Conservation (phyloP, 2,888 invertebrate genomes). For the Pocota personata region DNA sequence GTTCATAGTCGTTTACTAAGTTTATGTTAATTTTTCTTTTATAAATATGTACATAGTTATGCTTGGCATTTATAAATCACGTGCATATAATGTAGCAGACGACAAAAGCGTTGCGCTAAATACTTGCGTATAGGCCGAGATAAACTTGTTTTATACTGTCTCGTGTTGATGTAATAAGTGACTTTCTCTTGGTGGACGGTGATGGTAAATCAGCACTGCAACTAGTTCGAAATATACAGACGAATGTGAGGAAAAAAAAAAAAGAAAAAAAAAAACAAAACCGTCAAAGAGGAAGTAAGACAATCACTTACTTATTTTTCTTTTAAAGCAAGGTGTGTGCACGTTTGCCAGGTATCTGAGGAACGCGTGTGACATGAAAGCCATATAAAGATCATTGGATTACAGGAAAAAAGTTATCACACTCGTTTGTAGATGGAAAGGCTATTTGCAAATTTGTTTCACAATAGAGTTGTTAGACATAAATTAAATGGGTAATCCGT, state of each 20-base stretch:
- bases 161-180: slow-evolving; percentile 71
- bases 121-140: slow-evolving; percentile 51
- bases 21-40: neutral
- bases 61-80: neutral
- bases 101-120: slow-evolving; percentile 68
- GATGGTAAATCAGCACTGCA: slow-evolving; percentile 51
- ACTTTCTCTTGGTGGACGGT: slow-evolving; percentile 63
- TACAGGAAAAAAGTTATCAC: slow-evolving; percentile 48
- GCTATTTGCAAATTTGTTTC: neutral
- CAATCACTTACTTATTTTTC: slow-evolving; percentile 34
- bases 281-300: slow-evolving; percentile 47
- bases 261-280: neutral
- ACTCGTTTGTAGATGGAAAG: neutral
- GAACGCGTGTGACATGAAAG: slow-evolving; percentile 23
- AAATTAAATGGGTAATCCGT: neutral
- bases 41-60: neutral
- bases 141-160: slow-evolving; percentile 66
- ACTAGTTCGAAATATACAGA: slow-evolving; percentile 14
- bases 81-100: slow-evolving; percentile 15
- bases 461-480: neutral
- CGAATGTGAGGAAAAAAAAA: neutral
- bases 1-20: slow-evolving; percentile 16
- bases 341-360: neutral
- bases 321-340: neutral
- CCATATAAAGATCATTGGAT: slow-evolving; percentile 25